These are phyloP conservation scores for Lagodon rhomboides DNA, from an alignment of 2,797 vertebrate species.

Conservation along the genomic window DNA sequence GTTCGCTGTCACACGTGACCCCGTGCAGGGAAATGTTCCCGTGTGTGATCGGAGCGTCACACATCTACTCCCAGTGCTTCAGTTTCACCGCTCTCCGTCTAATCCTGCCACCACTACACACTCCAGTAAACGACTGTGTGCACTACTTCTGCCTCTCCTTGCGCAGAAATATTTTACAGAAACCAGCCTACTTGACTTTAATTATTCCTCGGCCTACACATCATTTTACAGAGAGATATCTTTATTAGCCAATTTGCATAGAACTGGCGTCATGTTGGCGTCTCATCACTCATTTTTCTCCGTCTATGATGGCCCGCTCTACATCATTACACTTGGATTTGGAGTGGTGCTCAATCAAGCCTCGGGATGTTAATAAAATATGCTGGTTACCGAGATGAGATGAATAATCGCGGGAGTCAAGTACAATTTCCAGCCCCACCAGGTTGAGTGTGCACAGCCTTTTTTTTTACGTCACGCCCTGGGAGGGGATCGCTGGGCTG, in stretches of 20 bases:
- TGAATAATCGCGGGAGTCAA: slow-evolving; percentile 64
- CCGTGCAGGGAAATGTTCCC: too few relatives aligned
- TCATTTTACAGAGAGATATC: slow-evolving; percentile 31
- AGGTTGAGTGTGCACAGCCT: slow-evolving; percentile 1
- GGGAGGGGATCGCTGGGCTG: not conserved
- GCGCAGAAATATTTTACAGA: slow-evolving; percentile 19
- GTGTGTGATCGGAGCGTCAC: not conserved
- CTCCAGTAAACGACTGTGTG: slow-evolving; percentile 6
- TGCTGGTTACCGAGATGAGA: slow-evolving; percentile 54
- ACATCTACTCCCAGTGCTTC: not conserved
- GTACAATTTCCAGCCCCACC: slow-evolving; percentile 51
- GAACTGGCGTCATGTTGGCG: slow-evolving; percentile 45
- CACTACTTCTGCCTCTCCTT: not conserved
- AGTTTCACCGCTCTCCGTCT: slow-evolving; percentile 12
- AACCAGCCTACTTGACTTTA: slow-evolving; percentile 12
- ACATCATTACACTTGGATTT: slow-evolving; percentile 66
- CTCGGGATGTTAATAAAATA: slow-evolving; percentile 72
- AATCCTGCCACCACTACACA: slow-evolving; percentile 7
- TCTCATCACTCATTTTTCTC: slow-evolving; percentile 65
- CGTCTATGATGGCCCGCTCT: slow-evolving; percentile 40
- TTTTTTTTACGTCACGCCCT: not conserved
- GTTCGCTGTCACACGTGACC: too few relatives aligned
- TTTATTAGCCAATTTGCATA: slow-evolving; percentile 61
- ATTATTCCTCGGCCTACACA: slow-evolving; percentile 35
- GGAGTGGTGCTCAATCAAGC: slow-evolving; percentile 69